Base-by-base conservation (phyloP, 1,140 invertebrate genomes). In the Trichomalopsis sarcophagae region DNA sequence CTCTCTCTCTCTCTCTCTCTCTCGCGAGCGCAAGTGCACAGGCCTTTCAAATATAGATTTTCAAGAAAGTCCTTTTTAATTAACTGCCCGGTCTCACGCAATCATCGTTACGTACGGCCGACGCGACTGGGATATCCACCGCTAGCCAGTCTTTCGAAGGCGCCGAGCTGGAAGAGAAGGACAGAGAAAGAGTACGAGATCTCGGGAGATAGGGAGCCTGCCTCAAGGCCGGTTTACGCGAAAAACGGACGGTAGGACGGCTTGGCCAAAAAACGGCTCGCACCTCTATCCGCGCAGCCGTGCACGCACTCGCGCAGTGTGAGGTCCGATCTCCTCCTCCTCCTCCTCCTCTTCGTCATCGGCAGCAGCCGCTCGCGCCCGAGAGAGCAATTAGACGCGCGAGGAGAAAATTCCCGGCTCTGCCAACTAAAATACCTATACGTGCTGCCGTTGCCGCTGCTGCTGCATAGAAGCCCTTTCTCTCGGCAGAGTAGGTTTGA, bases 31-130 rank as follows among this genome's bases (percentile, higher is more conserved):
- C 44, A 47, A 36, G 33, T 27, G 74, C 23, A 55, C 33, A 13
- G 2, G 69, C n/a, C 30, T 80, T n/a, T 75, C 84, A 75, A 84
- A 81, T 85, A 85, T 81, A 85, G 84, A 85, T 81, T 81, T 85
- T 81, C 73, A 50, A 85, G 66, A 85, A 82, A 85, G 73, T 81
- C 73, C 79, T 78, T 74, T 85, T 81, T 81, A 85, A 85, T 85
- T 85, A 85, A 85, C 84, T 85, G 79, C 79, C 75, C 21, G 71
- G 27, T 62, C 80, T 68, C 84, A 77, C 84, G 84, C 79, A 78
- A 85, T 85, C 78, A 69, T 81, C 71, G 36, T 84, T 84, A 84
- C 9, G 47, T 44, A 44, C 68, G 30, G 6, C 21, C 23, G 68
- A 81, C 78, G 66, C 50, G 44, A 85, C 81, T 75, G 81, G 55